Evolutionary conservation across 1,140 invertebrate genomes (phyloP), one percentile per base, ranked within the genome.

Genomic region (Apolygus lucorum): DNA sequence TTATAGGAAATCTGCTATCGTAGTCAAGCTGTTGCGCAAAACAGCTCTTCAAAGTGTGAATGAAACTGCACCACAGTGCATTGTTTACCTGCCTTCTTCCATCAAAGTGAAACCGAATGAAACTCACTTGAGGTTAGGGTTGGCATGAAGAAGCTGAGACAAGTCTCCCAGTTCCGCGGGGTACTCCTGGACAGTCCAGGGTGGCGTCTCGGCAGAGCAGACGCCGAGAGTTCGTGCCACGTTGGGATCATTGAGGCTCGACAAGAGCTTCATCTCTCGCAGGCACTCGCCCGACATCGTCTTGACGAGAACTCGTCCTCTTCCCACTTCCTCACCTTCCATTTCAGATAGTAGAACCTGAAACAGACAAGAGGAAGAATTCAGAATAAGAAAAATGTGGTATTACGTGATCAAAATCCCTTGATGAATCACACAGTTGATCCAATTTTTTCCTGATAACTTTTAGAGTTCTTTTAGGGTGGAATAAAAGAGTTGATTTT

Each of bases 141-240:
- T 72, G 0, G 72, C 68, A 11, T 68, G 62, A 2, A 91, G 81
- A 79, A 89, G 89, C 77, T 91, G 88, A 75, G 87, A 85, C 17
- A 92, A 82, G 80, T 92, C 90, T n/a, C 90, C 89, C 71, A 88
- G 84, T 74, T 89, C 88, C 73, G 88, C 88, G 73, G 84, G 82
- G 77, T 90, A 90, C 78, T 93, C 90, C 68, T 90, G 84, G 28
- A 92, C 84, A 72, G 88, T 85, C 82, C 87, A 88, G 13, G 86
- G 82, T 2, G 87, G 87, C 68, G 86, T 80, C 68, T 85, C 84
- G 24, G 78, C 78, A 2, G 81, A 77, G 76, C 88, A 88, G 29
- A 91, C 84, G 4, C 89, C 90, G 63, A 93, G 78, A 27, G 92
- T 82, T 68, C 84, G 82, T 29, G 89, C 87, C 63, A 93, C 82